phyloP scores from a whole-genome alignment of 2,113 vertebrate species.

The Pithys albifrons region DNA sequence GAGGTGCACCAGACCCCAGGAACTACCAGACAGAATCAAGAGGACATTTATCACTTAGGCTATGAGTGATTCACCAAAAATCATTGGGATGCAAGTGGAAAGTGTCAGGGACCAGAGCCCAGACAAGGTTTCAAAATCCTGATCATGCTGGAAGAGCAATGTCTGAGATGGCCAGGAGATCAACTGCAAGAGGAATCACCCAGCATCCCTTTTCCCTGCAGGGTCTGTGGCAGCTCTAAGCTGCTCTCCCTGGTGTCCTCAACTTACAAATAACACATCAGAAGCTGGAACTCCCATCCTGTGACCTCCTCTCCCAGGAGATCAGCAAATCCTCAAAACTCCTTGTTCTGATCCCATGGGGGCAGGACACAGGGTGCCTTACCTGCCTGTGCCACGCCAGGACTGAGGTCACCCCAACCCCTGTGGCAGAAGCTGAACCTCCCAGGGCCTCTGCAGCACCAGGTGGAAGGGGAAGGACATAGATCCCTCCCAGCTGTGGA shows the following conservation, averaged over 20 bases:
- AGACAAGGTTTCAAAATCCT: neutral
- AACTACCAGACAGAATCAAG: neutral
- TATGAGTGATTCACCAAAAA: neutral
- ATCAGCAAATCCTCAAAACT: neutral
- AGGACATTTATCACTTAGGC: neutral
- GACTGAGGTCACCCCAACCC: neutral
- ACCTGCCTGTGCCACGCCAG: neutral
- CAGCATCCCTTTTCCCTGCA: neutral
- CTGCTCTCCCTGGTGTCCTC: neutral
- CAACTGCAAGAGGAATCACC: neutral
- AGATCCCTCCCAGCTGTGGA: neutral
- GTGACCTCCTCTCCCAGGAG: too few species aligned
- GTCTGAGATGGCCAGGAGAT: accelerated
- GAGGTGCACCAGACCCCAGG: neutral
- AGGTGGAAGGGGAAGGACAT: neutral
- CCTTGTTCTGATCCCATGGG: accelerated
- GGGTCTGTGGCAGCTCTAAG: neutral
- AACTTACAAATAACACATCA: neutral
- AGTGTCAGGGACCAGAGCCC: neutral
- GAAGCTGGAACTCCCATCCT: neutral
- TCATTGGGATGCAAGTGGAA: neutral
- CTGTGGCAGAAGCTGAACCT: neutral
- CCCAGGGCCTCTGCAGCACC: neutral
- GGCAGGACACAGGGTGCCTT: neutral
- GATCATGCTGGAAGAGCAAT: neutral